Evolutionary conservation across 2,797 vertebrate species (phyloP), one percentile per base, ranked within the genome.

Genomic region (Oreonectes daqikongensis): DNA sequence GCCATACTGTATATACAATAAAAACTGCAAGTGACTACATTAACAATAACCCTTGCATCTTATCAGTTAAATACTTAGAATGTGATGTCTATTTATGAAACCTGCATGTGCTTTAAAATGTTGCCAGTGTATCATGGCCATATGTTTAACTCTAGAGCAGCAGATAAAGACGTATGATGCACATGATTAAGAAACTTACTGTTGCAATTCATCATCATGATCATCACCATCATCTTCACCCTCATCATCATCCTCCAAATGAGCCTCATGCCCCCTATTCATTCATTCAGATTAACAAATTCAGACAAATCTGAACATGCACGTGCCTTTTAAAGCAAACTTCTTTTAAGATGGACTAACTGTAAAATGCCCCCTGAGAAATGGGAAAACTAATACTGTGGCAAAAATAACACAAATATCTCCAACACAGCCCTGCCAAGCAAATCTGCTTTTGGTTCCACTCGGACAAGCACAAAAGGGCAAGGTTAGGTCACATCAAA

Each of bases 171-270:
- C 42, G n/a, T 18, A 8, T 24, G 18, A n/a, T n/a, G n/a, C n/a
- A n/a, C 7, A n/a, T 12, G 68, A 71, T 42, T 61, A 48, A 69
- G 85, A 81, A 64, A 93, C 94, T 93, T 92, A 95, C 94, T 94
- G 93, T 89, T 93, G 93, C 81, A 92, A 86, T 85, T 94, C 93
- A 87, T 93, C 92, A 1, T 83, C 76, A 75, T 73, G 75, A 76
- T 75, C 92, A 1, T 71, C 35, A 35, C 35, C 35, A 35, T 35
- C 84, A 55, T 68, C 80, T 64, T 93, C 93, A 85, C 92, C 94
- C 61, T 90, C 93, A 84, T 92, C 91, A 84, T 94, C 92, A 86
- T 95, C 94, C 88, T 94, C 94, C 88, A 95, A 91, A 90, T 94
- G 94, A 84, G 94, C 92, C 86, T 94, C 92, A 20, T 95, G 94